Evolutionary conservation across 2,797 vertebrate species (phyloP).

Genomic region (Mallotus villosus): DNA sequence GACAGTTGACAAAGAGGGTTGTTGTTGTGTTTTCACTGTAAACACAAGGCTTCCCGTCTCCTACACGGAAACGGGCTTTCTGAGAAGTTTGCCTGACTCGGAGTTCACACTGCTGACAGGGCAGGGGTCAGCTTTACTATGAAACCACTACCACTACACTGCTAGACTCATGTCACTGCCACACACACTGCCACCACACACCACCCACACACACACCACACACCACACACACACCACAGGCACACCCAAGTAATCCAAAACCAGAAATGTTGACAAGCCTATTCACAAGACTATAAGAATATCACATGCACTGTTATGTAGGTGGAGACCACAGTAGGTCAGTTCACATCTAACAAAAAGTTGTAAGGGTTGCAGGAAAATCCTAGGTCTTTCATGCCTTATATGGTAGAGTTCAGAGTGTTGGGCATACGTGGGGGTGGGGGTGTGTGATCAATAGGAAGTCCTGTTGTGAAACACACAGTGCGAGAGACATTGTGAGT

Average conservation of each 20-base stretch:
- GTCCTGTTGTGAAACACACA: constrained; percentile 26
- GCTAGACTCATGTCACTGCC: neutral
- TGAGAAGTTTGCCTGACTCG: neutral
- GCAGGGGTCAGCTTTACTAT: neutral
- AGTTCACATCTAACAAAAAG: too few species aligned
- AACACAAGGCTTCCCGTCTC: neutral
- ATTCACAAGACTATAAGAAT: too few species aligned
- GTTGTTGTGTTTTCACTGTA: neutral
- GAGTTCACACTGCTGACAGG: neutral
- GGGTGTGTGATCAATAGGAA: constrained; percentile 5
- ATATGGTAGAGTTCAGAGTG: neutral
- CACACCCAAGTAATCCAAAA: neutral
- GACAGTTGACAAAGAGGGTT: neutral
- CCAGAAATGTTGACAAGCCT: too few species aligned
- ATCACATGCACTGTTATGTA: too few species aligned
- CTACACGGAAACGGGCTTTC: neutral
- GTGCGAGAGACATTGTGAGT: constrained; percentile 16
- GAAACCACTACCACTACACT: neutral
- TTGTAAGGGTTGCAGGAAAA: neutral
- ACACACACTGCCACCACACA: neutral
- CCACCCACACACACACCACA: constrained; percentile 5
- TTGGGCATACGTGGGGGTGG: neutral
- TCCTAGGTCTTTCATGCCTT: neutral
- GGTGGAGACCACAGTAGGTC: too few species aligned
- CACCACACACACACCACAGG: neutral